Evolutionary conservation across 2,113 vertebrate species (phyloP).

Genomic region (Cyprinodon variegatus): DNA sequence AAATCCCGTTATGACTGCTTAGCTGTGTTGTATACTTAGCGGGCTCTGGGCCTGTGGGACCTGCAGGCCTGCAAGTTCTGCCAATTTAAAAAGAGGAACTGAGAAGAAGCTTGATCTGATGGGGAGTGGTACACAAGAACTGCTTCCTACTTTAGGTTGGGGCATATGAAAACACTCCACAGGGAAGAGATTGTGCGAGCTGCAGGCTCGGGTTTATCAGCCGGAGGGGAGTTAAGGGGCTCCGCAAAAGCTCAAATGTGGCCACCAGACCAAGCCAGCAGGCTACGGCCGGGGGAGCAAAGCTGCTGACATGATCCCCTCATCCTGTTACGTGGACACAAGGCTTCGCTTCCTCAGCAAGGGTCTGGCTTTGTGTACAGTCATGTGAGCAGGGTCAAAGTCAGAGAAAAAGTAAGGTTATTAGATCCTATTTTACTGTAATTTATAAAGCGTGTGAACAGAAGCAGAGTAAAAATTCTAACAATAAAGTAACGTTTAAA

Average conservation of each 20-base stretch:
- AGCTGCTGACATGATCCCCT: slow-evolving; percentile 59
- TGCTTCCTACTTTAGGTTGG: slow-evolving; percentile 12
- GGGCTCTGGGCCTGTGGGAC: slow-evolving; percentile 31
- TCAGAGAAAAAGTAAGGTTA: too few species aligned
- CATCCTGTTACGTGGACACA: slow-evolving; percentile 61
- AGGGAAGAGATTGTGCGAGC: slow-evolving; percentile 13
- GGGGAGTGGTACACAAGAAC: slow-evolving; percentile 11
- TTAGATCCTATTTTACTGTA: too few species aligned
- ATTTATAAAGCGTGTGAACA: too few species aligned
- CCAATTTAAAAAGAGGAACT: slow-evolving; percentile 32
- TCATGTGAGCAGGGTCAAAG: not conserved
- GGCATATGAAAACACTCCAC: slow-evolving; percentile 5
- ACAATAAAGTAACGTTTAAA: too few species aligned
- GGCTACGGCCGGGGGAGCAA: slow-evolving; percentile 43
- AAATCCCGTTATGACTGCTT: slow-evolving; percentile 67
- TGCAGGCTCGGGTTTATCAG: slow-evolving; percentile 28
- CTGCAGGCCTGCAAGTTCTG: slow-evolving; percentile 32
- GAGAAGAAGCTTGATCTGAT: slow-evolving; percentile 12
- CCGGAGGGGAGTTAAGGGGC: slow-evolving; percentile 20
- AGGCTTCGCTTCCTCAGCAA: slow-evolving; percentile 22
- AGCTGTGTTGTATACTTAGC: slow-evolving; percentile 51
- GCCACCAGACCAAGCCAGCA: slow-evolving; percentile 33
- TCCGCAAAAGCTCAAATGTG: slow-evolving; percentile 22
- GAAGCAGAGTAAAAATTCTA: too few species aligned
- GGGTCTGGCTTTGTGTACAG: slow-evolving; percentile 15